A percentile compares a stretch with the other conserved stretches of the same genome.
Evolutionary conservation across 2,113 vertebrate genomes (phyloP).

Genomic region (Xenopus tropicalis): UCB_Xtro_10.0 CM004447.2:65312001-65312500

Average conservation of each 20-base stretch:
- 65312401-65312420: too few species aligned
- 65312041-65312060: constrained; percentile 38
- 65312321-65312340: constrained; percentile 3
- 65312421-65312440: too few species aligned
- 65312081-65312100: constrained; percentile 26
- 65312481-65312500: too few species aligned
- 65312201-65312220: constrained; percentile 22
- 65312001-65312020: too few species aligned
- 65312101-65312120: constrained; percentile 19
- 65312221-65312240: constrained; percentile 4
- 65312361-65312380: not conserved
- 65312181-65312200: not conserved
- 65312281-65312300: constrained; percentile 15
- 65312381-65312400: too few species aligned
- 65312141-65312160: constrained; percentile 38
- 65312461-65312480: too few species aligned
- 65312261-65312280: not conserved
- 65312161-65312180: constrained; percentile 45
- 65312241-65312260: not conserved
- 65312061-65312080: constrained; percentile 5
- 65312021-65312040: constrained; percentile 37
- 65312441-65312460: too few species aligned
- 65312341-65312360: constrained; percentile 6
- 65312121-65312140: constrained; percentile 27
- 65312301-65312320: not conserved